Conservation (phyloP, 2,113 vertebrate species). For the Zeus faber region DNA sequence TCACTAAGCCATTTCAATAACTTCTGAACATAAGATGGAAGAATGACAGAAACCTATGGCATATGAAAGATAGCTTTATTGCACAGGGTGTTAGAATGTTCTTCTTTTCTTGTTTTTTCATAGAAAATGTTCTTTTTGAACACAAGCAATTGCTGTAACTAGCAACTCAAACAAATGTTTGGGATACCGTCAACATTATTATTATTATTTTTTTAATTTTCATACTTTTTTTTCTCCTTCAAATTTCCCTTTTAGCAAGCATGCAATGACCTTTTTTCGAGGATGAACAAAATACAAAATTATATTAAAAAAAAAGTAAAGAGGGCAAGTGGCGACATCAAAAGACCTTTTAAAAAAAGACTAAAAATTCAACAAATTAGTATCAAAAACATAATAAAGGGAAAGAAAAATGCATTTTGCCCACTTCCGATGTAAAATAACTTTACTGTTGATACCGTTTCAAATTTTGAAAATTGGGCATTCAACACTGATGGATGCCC, state of each 20-base stretch:
- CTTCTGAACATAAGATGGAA: too few relatives aligned
- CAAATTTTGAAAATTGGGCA: constrained; percentile 74
- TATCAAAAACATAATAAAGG: constrained; percentile 73
- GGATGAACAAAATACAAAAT: constrained; percentile 74
- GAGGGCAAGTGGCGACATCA: constrained; percentile 79
- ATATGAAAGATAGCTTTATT: constrained; percentile 99
- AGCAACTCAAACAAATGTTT: constrained; percentile 86
- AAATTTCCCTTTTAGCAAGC: constrained; percentile 85
- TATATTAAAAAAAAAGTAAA: constrained; percentile 67
- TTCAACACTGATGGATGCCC: constrained; percentile 80
- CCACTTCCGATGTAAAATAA: constrained; percentile 68
- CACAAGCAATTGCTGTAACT: constrained; percentile 98
- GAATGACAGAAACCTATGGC: constrained; percentile 64
- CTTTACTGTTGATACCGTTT: constrained; percentile 63
- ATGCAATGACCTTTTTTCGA: constrained; percentile 86
- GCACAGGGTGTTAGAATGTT: constrained; percentile 94
- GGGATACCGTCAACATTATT: constrained; percentile 74
- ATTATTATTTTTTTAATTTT: constrained; percentile 59
- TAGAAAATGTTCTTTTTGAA: constrained; percentile 98
- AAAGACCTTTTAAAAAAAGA: constrained; percentile 67
- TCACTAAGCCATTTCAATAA: too few relatives aligned
- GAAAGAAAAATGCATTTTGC: constrained; percentile 54
- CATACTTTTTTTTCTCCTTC: constrained; percentile 68
- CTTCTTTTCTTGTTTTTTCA: constrained; percentile 93
- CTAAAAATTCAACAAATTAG: constrained; percentile 71